Base-by-base conservation (phyloP, 2,797 vertebrate genomes). In the Sternotherus odoratus region DNA sequence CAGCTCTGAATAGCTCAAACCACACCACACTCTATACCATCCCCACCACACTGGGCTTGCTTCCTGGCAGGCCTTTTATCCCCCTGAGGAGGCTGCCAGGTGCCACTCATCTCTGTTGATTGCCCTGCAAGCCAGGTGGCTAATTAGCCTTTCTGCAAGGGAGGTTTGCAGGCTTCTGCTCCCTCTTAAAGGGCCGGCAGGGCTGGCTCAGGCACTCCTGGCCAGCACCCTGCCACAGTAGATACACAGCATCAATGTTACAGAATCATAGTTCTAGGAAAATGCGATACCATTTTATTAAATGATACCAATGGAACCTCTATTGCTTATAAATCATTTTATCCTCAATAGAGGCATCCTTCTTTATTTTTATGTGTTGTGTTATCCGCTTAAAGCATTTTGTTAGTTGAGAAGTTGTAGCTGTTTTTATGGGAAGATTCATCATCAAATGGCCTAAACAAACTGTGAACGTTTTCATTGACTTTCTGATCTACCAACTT, bases 391-490 rank as follows among this genome's bases (percentile, higher is more conserved):
- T 48, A 50, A 54, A 91, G 83, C 2, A 0, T 74, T 80, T 79
- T 33, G 46, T 43, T 50, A 6, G 36, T 83, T n/a, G 50, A 56
- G 36, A 88, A 72, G 81, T 77, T 94, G 10, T 77, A 30, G 87
- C 86, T 81, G 54, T 78, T 90, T 53, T 85, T 46, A 1, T 28
- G 48, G 53, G 82, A 81, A 87, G 88, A 87, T 90, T 91, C 1
- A 2, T 83, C 1, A 1, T 60, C 77, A 69, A 39, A 86, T 81
- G 85, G 86, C 87, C 85, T 92, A 80, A 95, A 93, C 43, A 87
- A 95, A 97, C 92, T 83, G 90, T 87, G 79, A 92, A 92, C 84
- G 87, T 97, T 97, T 97, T 96, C 91, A 89, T 96, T 96, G 96
- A 97, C 96, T 97, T 96, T 83, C 94, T 91, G 83, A 86, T 97